Percentiles rank a stretch among this genome's conserved stretches.
phyloP scores from a whole-genome alignment of 92 coral and sea anemone species.

The Pocillopora grandis region DNA sequence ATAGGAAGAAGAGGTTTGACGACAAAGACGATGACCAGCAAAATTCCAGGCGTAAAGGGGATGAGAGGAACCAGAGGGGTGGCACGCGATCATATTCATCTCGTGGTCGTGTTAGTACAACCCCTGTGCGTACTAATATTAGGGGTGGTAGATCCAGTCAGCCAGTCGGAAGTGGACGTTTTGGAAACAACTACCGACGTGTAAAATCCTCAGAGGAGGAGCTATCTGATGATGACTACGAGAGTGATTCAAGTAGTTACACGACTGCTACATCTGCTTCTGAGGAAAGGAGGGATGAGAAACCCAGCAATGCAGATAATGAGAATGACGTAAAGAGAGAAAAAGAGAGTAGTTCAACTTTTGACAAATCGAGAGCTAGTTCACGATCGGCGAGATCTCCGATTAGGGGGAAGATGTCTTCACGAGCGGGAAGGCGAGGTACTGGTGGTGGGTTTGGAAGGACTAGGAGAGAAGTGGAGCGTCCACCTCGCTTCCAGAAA shows the following conservation, averaged over 20 bases:
- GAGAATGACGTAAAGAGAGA: conserved; percentile 45
- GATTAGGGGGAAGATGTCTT: conserved; percentile 39
- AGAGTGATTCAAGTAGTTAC: conserved; percentile 76
- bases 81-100: conserved; percentile 49
- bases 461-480: conserved; percentile 77
- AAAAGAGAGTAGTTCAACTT: conserved; percentile 39
- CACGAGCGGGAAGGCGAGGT: conserved; percentile 54
- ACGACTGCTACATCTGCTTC: conserved; percentile 95
- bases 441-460: conserved; percentile 72
- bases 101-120: conserved; percentile 72
- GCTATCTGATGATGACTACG: conserved; percentile 78
- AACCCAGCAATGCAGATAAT: conserved; percentile 23
- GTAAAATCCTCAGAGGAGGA: conserved; percentile 70
- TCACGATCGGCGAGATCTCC: conserved; percentile 53
- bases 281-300: conserved; percentile 73
- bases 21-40: conserved; percentile 38
- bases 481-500: conserved; percentile 96
- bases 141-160: conserved; percentile 76
- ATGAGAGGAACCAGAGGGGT: conserved; percentile 35
- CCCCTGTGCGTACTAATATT: conserved; percentile 61
- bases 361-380: conserved; percentile 34
- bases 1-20: conserved; percentile 26
- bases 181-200: conserved; percentile 57
- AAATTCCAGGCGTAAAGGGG: conserved; percentile 18
- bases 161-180: conserved; percentile 81